Conservation (phyloP, 2,113 vertebrate species). For the Channa maculata region DNA sequence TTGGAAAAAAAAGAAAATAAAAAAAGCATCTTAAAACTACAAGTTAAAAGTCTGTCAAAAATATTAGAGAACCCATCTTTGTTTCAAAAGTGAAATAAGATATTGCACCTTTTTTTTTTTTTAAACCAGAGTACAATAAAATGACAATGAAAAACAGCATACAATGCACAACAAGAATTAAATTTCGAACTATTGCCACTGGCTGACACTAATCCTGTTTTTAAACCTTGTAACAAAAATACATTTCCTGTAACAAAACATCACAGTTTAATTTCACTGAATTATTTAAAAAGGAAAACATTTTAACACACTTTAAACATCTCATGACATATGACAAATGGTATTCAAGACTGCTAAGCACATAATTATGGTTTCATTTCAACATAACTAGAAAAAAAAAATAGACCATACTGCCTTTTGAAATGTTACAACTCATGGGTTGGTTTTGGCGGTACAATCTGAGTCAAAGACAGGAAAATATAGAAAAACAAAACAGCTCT, state of each 20-base stretch:
- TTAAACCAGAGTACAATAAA: conserved; percentile 87
- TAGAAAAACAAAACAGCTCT: conserved; percentile 79
- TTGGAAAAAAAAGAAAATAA: conserved; percentile 73
- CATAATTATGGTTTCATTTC: conserved; percentile 86
- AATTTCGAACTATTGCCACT: conserved; percentile 83
- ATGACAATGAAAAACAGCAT: conserved; percentile 86
- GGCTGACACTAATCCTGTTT: conserved; percentile 74
- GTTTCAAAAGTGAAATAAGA: conserved; percentile 88
- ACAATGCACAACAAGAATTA: conserved; percentile 86
- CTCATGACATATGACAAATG: conserved; percentile 76
- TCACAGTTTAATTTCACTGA: conserved; percentile 88
- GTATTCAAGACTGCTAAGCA: conserved; percentile 98
- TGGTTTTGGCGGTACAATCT: conserved; percentile 84
- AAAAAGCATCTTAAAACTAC: conserved; percentile 80
- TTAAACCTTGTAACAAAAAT: conserved; percentile 82
- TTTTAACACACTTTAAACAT: conserved; percentile 84
- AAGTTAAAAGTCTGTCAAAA: conserved; percentile 85
- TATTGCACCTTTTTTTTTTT: conserved; percentile 85
- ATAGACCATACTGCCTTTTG: conserved; percentile 89
- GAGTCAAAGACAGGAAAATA: conserved; percentile 83
- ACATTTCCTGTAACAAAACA: conserved; percentile 86
- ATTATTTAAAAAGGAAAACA: conserved; percentile 82
- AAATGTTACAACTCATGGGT: conserved; percentile 92
- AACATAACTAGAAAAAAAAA: conserved; percentile 92
- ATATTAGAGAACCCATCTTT: conserved; percentile 87